Evolutionary conservation across 2,797 vertebrate genomes (phyloP).

Genomic region (Cuculus canorus): DNA sequence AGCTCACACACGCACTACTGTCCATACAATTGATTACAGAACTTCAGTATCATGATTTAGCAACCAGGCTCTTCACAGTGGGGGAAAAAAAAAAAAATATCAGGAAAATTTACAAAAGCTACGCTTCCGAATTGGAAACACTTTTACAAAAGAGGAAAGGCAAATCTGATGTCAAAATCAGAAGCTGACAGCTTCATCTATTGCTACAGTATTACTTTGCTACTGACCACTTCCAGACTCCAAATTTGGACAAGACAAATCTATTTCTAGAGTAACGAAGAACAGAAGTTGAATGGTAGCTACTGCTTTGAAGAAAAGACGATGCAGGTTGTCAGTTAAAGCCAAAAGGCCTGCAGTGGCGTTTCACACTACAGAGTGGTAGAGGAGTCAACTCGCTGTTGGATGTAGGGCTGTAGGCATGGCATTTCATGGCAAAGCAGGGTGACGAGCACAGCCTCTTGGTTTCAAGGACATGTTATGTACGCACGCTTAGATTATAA

Average conservation of each 20-base stretch:
- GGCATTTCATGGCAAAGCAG: not conserved
- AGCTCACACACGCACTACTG: not conserved
- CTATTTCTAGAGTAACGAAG: not conserved
- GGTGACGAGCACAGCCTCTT: not conserved
- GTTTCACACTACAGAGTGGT: not conserved
- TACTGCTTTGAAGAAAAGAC: not conserved
- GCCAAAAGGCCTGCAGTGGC: not conserved
- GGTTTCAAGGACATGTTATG: not conserved
- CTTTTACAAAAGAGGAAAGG: conserved; percentile 36
- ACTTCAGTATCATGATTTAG: not conserved
- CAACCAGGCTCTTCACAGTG: conserved; percentile 16
- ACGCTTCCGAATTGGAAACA: conserved; percentile 34
- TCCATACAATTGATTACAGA: not conserved
- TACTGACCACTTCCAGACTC: not conserved
- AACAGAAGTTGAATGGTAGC: not conserved
- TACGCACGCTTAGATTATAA: not conserved
- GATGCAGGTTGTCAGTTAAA: not conserved
- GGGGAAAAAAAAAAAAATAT: no score
- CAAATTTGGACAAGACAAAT: not conserved
- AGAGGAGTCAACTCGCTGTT: not conserved
- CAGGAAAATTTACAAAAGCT: conserved; percentile 46
- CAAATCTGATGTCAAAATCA: not conserved
- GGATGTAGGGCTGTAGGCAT: not conserved
- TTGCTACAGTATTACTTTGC: not conserved
- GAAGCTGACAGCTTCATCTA: not conserved